Percentiles rank a stretch among this genome's conserved stretches.
Conservation (phyloP, 2,113 vertebrate species). For the Epinephelus fuscoguttatus region DNA sequence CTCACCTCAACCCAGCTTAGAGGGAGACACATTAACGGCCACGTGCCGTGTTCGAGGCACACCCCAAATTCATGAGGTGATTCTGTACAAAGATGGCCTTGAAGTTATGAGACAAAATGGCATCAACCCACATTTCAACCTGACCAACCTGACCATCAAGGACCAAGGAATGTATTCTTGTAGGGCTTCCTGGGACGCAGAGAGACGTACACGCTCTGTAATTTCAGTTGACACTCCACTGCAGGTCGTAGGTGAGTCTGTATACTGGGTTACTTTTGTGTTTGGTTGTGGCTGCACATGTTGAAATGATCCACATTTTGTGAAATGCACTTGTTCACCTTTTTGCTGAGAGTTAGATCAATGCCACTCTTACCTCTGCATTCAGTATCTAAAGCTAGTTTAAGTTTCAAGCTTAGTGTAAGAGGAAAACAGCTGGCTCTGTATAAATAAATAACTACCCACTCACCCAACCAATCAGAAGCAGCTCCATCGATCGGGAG, state of each 20-base stretch:
- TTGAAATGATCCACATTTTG: not conserved
- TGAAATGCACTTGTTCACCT: not conserved
- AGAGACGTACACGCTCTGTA: not conserved
- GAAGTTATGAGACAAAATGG: constrained; percentile 53
- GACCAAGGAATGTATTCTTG: constrained; percentile 78
- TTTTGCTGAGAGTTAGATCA: not conserved
- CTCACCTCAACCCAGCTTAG: constrained; percentile 34
- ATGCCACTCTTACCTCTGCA: not conserved
- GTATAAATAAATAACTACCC: too few species aligned
- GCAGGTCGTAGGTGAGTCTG: constrained; percentile 73
- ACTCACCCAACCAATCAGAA: too few species aligned
- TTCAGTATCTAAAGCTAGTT: too few species aligned
- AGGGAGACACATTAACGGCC: constrained; percentile 55
- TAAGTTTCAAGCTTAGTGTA: too few species aligned
- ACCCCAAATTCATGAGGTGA: constrained; percentile 27
- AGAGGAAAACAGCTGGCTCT: too few species aligned
- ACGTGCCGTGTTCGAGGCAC: constrained; percentile 65
- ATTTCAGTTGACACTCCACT: constrained; percentile 51
- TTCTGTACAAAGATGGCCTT: constrained; percentile 74
- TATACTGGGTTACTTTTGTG: too few species aligned
- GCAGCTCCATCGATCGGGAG: too few species aligned
- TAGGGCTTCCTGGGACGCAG: constrained; percentile 71
- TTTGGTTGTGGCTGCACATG: constrained; percentile 5
- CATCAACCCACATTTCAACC: not conserved
- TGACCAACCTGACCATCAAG: constrained; percentile 51